Evolutionary conservation across 2,113 vertebrate genomes (phyloP).

Genomic region (Gila orcuttii): DNA sequence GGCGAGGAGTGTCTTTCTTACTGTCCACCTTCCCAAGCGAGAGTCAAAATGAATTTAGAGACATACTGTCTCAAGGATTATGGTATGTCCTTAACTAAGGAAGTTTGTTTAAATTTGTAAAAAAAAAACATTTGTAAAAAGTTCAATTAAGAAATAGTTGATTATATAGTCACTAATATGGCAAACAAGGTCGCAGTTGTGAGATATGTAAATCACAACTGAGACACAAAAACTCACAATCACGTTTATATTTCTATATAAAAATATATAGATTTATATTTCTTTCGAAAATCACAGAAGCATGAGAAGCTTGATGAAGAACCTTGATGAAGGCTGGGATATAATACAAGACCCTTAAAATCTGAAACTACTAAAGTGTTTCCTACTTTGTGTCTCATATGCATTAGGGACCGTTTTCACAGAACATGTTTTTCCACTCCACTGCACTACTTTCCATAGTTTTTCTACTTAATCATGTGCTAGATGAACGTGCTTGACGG

Average conservation of each 20-base stretch:
- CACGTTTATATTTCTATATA: not conserved
- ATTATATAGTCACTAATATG: not conserved
- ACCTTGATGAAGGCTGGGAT: not conserved
- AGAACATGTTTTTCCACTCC: too few relatives aligned
- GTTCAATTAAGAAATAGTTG: not conserved
- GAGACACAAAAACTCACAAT: not conserved
- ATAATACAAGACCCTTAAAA: not conserved
- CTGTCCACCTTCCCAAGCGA: conserved; percentile 80
- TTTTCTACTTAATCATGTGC: too few relatives aligned
- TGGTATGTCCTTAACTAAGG: conserved; percentile 69
- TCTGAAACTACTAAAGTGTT: not conserved
- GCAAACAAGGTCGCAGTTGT: not conserved
- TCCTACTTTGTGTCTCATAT: too few relatives aligned
- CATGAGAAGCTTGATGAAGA: not conserved
- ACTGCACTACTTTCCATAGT: too few relatives aligned
- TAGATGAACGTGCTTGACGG: too few relatives aligned
- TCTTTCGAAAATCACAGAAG: not conserved
- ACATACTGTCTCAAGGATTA: conserved; percentile 88
- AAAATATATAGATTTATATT: not conserved
- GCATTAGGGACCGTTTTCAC: too few relatives aligned
- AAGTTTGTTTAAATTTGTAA: too few relatives aligned
- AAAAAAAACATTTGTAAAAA: too few relatives aligned
- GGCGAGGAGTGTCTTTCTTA: conserved; percentile 84
- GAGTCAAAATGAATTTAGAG: conserved; percentile 85
- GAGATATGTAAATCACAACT: not conserved